Conservation (phyloP, 2,888 invertebrate species). For the Oscheius sp. region DNA sequence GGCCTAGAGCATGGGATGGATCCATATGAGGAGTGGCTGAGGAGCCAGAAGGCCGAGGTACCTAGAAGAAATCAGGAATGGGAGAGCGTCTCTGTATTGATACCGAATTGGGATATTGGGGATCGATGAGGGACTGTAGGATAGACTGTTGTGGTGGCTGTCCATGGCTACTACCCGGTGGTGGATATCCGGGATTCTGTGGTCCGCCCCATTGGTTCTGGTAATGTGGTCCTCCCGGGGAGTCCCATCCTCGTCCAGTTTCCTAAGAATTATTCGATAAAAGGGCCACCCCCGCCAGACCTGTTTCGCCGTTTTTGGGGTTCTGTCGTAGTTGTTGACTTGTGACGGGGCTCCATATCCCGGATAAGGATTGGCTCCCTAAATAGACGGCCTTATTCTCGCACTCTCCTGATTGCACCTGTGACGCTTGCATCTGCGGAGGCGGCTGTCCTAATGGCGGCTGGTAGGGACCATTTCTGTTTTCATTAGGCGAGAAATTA, state of each 20-base stretch:
- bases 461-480: constrained; percentile 11
- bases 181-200: constrained; percentile 18
- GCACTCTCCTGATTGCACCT: neutral
- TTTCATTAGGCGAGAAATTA: constrained; percentile 17
- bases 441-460: constrained; percentile 67
- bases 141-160: constrained; percentile 41
- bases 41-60: neutral
- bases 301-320: too few relatives aligned
- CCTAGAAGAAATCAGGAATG: neutral
- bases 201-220: constrained; percentile 32
- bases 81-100: neutral
- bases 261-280: neutral
- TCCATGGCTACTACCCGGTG: neutral
- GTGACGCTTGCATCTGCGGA: constrained; percentile 45
- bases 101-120: constrained; percentile 46
- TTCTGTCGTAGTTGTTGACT: too few relatives aligned
- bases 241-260: neutral
- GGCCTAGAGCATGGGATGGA: constrained; percentile 5
- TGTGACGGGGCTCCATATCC: too few relatives aligned
- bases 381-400: too few relatives aligned
- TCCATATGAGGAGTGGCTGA: constrained; percentile 5
- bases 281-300: too few relatives aligned
- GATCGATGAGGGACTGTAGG: constrained; percentile 56
- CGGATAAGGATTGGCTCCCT: too few relatives aligned
- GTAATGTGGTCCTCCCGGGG: neutral